Evolutionary conservation across 2,888 invertebrate species (phyloP).

Genomic region (Linyphia triangularis): DNA sequence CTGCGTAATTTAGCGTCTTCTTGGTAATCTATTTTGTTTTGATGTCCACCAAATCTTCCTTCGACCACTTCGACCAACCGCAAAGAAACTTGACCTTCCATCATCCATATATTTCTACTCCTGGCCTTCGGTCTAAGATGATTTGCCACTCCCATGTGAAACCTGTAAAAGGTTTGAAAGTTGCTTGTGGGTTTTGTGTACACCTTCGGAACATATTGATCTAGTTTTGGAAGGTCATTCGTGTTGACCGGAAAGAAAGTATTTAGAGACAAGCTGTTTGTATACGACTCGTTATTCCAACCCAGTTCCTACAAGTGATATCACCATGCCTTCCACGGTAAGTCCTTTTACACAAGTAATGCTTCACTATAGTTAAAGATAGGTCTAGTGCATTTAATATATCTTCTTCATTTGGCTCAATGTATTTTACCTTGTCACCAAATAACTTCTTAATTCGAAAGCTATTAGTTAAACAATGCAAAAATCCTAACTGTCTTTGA

Average conservation of each 20-base stretch:
- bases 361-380: too few species aligned
- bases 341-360: too few species aligned
- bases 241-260: conserved; percentile 9
- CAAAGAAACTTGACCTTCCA: conserved; percentile 51
- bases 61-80: background rate
- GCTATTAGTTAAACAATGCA: too few species aligned
- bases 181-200: conserved; percentile 5
- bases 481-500: too few species aligned
- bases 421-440: too few species aligned
- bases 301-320: conserved; percentile 9
- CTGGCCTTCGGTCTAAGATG: conserved; percentile 32
- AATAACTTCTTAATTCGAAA: too few species aligned
- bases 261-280: conserved; percentile 32
- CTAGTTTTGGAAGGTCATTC: conserved; percentile 55
- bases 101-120: background rate
- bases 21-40: too few species aligned
- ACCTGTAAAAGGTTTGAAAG: conserved; percentile 16
- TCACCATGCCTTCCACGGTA: background rate
- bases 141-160: conserved; percentile 35
- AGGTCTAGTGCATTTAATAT: too few species aligned
- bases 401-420: too few species aligned
- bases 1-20: too few species aligned
- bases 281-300: conserved; percentile 9
- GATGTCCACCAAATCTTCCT: background rate
- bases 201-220: conserved; percentile 41